A percentile compares a stretch with the other conserved stretches of the same genome.
These are phyloP conservation scores for Ianthella basta DNA, from an alignment of 37 sponge, comb jelly and placozoan species.

Conservation along the genomic window DNA sequence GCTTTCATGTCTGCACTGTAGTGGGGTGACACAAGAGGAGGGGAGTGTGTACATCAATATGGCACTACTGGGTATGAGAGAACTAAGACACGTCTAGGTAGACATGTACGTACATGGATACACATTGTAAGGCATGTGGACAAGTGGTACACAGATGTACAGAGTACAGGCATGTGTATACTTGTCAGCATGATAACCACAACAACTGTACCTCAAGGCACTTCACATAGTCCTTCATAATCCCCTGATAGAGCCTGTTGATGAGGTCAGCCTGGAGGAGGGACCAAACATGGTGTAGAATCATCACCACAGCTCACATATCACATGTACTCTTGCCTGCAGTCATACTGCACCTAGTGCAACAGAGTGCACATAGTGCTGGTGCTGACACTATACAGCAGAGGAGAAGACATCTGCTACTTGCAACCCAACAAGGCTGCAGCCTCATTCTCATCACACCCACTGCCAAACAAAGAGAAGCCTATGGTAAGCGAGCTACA, in stretches of 20 bases:
- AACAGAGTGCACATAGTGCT: no score
- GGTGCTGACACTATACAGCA: no score
- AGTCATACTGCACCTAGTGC: not conserved
- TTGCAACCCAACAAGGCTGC: no score
- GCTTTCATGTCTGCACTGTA: conserved; percentile 83
- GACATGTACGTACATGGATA: not conserved
- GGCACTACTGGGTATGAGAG: no score
- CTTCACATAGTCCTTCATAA: conserved; percentile 93
- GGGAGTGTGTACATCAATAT: no score
- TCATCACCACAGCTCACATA: not conserved
- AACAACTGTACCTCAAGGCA: conserved; percentile 65
- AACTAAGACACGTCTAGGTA: no score
- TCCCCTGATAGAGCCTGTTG: conserved; percentile 89
- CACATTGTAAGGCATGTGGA: not conserved
- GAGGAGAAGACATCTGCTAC: no score
- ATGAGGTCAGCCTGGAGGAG: conserved; percentile 68
- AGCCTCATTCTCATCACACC: no score
- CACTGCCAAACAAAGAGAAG: no score
- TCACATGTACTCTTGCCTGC: not conserved
- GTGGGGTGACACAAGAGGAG: not conserved
- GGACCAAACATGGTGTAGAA: not conserved
- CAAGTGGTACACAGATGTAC: not conserved
- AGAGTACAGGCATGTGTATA: not conserved
- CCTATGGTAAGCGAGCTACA: no score
- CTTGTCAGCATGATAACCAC: not conserved